Evolutionary conservation across 1,140 invertebrate genomes (phyloP), one percentile per base, ranked within the genome.

Genomic region (Drosophila micromelanica): DNA sequence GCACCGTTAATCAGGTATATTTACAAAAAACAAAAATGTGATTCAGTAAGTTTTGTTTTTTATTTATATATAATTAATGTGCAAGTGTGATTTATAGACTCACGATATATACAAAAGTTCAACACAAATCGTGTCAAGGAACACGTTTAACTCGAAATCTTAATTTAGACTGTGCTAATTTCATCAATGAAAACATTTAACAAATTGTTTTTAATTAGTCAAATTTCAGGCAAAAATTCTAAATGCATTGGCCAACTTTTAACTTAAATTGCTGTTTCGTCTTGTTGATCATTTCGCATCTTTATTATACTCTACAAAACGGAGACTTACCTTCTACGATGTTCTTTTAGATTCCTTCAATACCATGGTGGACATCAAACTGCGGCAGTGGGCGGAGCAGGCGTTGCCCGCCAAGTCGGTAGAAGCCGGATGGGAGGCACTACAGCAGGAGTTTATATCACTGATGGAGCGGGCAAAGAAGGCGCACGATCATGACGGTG

Each of bases 321-420:
- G 9, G 20, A 17, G 4, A 60, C 20, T 27, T 42, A 76, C 48
- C 61, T 42, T 13, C 9, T 11, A 5, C 3, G 20, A 52, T 42
- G 7, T 3, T 60, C 11, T 84, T 89, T 12, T 67, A 96, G 97
- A 96, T 82, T 97, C 96, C 17, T 99, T 99, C 92, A 99, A 99
- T 91, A 99, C 98, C 6, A 95, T 96, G 43, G 97, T 99, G 12
- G 99, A 99, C 92, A 99, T 99, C 65, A 98, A 98, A 91, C 92
- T 99, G 11, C 96, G 97, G 74, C 96, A 99, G 78, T 99, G 98
- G 98, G 97, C 98, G 0, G 98, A 99, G 84, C 94, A 96, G 49
- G 95, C 96, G 38, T 92, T 99, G 49, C 98, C 98, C 0, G 93
- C 94, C 5, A 96, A 96, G 91, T 97, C 97, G 63, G 96, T 98